Base-by-base conservation (phyloP, 92 coral and sea anemone genomes). In the Parazoanthus darwini region DNA sequence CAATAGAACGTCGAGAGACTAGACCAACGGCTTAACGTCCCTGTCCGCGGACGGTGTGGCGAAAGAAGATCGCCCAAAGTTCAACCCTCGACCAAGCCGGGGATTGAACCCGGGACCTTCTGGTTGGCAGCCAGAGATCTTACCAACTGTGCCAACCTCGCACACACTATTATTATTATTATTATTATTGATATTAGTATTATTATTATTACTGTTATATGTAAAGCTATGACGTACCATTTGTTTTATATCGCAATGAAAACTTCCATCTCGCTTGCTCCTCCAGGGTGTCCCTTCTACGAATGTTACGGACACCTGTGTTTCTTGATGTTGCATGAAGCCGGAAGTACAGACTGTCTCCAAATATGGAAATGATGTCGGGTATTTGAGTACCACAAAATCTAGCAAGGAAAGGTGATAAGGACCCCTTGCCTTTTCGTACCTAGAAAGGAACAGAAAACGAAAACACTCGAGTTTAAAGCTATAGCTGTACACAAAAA, bases 381-480 rank as follows among this genome's bases (percentile, higher is more conserved):
- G 92, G 91, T 51, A 25, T 74, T 46, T 77, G 79, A 33, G 86
- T 80, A 38, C 98, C 98, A 88, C 98, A 94, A 71, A 91, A 79
- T 77, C 89, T 93, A 54, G 88, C 89, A 8, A 94, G 70, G 86
- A 89, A 93, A 44, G 91, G 95, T 1, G 98, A 90, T 78, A 91
- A 87, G 43, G 82, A 85, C 25, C 98, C 98, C 80, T 87, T 94
- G 26, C 98, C 98, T 42, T 93, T 89, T 29, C 98, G 86, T 48
- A 94, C 74, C 87, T 84, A 51, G 26, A n/a, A 22, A 22, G 8
- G 70, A 3, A 20, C 70, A 63, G 70, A 63, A 23, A 63, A 63
- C 18, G 59, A 11, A 54, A 54, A 15, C 18, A 63, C 25, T 63
- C 26, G 26, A 3, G 70, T 63, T 63, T 8, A 63, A 7, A 9